Base-by-base conservation (phyloP, 2,888 invertebrate genomes). In the Pyrochroa serraticornis region DNA sequence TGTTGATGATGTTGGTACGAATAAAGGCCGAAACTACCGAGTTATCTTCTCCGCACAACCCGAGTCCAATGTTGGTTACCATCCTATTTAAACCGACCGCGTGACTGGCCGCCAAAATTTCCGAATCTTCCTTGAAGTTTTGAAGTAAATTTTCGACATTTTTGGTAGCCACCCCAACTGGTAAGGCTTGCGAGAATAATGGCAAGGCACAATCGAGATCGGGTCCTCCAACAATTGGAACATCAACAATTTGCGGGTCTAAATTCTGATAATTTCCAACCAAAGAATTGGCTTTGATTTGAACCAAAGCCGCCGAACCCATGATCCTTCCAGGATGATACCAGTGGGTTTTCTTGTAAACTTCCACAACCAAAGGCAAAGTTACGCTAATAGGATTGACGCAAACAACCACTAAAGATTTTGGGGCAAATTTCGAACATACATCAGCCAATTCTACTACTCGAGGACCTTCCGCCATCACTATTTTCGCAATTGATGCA, bases 141-240 rank as follows among this genome's bases (percentile, higher is more conserved):
- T 46, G 36, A 0, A 54, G 1, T 13, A 56, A 30, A 9, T 50
- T 55, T 2, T 63, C 49, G 14, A 49, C 34, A 12, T 49, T 60
- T 49, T 69, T 67, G 1, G 67, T 69, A 2, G 79, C 77, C 35
- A 82, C 75, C 3, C 66, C 69, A 3, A 72, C 65, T 1, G 87
- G 87, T 6, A 77, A 79, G 30, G 82, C 80, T 72, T 85, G 84
- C 6, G 87, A 86, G 60, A 87, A 82, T 31, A 89, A 74, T 0
- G 89, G 89, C 47, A 89, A 82, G 58, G 87, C 84, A 34, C 86
- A 85, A 57, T 85, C 82, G 13, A 84, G 82, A 60, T 87, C 84
- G 74, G 87, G 87, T 7, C 89, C 89, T 44, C 89, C 88, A 30
- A 79, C 54, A 1, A 89, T 82, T 1, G 89, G 88, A n/a, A 86